These are phyloP conservation scores for Campoletis raptor DNA, from an alignment of 2,888 invertebrate genomes.

Conservation along the genomic window DNA sequence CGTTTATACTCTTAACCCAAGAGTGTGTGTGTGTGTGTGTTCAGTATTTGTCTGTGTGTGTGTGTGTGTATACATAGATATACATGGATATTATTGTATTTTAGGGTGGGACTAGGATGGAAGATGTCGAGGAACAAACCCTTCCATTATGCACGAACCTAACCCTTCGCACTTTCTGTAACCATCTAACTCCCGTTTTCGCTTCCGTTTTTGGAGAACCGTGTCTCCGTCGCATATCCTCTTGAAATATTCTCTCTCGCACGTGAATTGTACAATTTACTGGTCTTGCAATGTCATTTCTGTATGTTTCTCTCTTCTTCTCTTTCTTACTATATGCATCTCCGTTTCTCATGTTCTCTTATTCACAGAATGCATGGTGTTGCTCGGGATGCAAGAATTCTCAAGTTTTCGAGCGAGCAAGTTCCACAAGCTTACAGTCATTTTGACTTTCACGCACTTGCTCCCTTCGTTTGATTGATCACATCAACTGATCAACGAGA, in stretches of 20 bases:
- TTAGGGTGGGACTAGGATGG: conserved; percentile 42
- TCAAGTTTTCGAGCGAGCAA: conserved; percentile 25
- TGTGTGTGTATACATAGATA: background rate
- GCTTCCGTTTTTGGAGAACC: conserved; percentile 13
- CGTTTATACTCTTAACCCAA: conserved; percentile 49
- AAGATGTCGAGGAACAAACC: conserved; percentile 43
- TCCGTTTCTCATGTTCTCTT: background rate
- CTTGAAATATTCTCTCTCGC: conserved; percentile 12
- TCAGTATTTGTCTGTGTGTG: too few relatives aligned
- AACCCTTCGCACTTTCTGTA: conserved; percentile 50
- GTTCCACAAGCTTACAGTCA: conserved; percentile 21
- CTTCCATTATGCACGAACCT: conserved; percentile 24
- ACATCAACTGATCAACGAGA: background rate
- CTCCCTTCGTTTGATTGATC: background rate
- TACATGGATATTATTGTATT: conserved; percentile 14
- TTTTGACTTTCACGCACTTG: background rate
- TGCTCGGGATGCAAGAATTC: conserved; percentile 37
- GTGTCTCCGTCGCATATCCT: conserved; percentile 39
- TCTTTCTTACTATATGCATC: conserved; percentile 16
- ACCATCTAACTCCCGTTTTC: conserved; percentile 33
- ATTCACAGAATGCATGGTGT: background rate
- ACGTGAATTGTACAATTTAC: conserved; percentile 50
- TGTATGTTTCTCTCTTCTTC: conserved; percentile 9
- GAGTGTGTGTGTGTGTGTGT: background rate
- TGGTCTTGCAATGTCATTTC: conserved; percentile 27